Evolutionary conservation across 2,797 vertebrate genomes (phyloP).

Genomic region (Sarcophilus harrisii): DNA sequence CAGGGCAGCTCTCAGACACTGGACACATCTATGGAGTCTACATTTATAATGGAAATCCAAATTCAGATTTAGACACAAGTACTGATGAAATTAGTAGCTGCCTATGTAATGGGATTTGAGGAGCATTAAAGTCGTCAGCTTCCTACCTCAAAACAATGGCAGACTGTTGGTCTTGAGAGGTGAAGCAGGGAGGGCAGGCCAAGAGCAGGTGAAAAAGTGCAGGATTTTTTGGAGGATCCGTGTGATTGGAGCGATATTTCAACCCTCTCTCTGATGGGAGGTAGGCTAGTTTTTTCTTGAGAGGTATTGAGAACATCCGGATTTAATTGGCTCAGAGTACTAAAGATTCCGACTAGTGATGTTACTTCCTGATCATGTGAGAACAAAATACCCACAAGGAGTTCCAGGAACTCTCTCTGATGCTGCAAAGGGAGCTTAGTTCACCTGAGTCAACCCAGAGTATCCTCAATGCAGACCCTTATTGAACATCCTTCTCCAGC

Average conservation of each 20-base stretch:
- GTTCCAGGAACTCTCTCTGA: background rate
- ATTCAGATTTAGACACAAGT: background rate
- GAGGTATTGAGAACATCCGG: background rate
- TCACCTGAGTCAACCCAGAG: background rate
- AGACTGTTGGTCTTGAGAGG: background rate
- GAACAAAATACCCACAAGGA: background rate
- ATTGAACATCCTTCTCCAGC: background rate
- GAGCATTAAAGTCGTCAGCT: background rate
- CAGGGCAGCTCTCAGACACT: background rate
- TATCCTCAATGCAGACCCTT: background rate
- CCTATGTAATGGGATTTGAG: background rate
- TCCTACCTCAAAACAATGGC: background rate
- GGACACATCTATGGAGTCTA: background rate
- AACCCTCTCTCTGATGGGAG: background rate
- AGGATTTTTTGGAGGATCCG: background rate
- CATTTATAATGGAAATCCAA: background rate
- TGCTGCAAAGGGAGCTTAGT: background rate
- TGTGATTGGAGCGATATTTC: background rate
- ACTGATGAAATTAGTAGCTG: background rate
- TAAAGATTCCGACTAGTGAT: background rate
- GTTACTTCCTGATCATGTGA: background rate
- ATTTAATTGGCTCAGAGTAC: background rate
- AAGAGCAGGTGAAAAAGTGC: background rate
- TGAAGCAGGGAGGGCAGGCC: background rate
- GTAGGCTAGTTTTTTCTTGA: background rate